Base-by-base conservation (phyloP, 2,888 invertebrate species). In the Eubasilissa splendida region DNA sequence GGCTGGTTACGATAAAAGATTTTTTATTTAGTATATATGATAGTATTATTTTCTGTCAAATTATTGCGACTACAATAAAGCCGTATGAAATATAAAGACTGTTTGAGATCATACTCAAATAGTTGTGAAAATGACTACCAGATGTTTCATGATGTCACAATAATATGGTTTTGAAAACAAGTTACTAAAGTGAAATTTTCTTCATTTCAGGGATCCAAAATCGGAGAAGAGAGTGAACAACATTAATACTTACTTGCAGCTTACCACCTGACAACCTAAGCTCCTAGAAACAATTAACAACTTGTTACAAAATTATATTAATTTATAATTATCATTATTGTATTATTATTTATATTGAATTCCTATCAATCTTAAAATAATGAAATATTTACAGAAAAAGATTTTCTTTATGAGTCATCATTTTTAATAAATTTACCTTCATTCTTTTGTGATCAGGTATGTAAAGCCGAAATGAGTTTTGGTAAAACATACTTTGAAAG, bases 171-270 rank as follows among this genome's bases (percentile, higher is more conserved):
- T 42, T 7, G 42, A 42, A 5, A 2, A 52, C n/a, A n/a, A 12
- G 4, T 50, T 68, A 50, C 50, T 68, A 68, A 68, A 50, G 42
- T 68, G 12, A 11, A 50, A 50, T 60, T 33, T 74, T 80, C 56
- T 79, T 77, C 42, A 14, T 84, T 84, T 31, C 91, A 94, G 95
- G 94, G 94, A 94, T 93, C 94, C 93, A 94, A 94, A 94, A 88
- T 90, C 90, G 94, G 95, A 94, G 94, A 95, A 94, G 95, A 95
- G 95, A 93, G 93, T 93, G 94, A 95, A 94, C 94, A 95, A 92
- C 93, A 94, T 94, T 95, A 95, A 92, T 90, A 58, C 52, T 94
- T 94, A 92, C 91, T 92, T 94, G 90, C 92, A 91, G 87, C 92
- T 93, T 89, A 94, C 93, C 90, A 92, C 93, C 92, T 92, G 92